A percentile compares a stretch with the other conserved stretches of the same genome.
phyloP scores from a whole-genome alignment of 2,113 vertebrate genomes.

The Engystomops pustulosus region DNA sequence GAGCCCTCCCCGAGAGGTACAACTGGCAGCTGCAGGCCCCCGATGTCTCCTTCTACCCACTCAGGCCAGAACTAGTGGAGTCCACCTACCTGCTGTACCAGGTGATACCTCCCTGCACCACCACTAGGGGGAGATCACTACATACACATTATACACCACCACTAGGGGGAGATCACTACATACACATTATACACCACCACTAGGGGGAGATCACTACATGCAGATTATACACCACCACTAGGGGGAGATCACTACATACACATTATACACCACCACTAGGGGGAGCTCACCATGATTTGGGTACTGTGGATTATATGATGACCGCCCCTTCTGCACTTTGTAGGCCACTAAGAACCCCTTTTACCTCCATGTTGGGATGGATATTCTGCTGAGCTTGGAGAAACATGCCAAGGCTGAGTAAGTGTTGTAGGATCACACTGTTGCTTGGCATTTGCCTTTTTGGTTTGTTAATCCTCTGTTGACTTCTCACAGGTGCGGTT shows the following conservation, averaged over 20 bases:
- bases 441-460: too few relatives aligned
- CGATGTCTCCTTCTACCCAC: slow-evolving; percentile 93
- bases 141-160: too few relatives aligned
- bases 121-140: too few relatives aligned
- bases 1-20: slow-evolving; percentile 94
- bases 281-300: too few relatives aligned
- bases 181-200: too few relatives aligned
- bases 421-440: slow-evolving; percentile 55
- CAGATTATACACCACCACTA: too few relatives aligned
- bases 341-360: slow-evolving; percentile 99
- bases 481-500: slow-evolving; percentile 85
- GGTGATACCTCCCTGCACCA: slow-evolving; percentile 70
- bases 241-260: too few relatives aligned
- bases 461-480: background rate
- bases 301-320: too few relatives aligned
- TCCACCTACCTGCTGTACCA: slow-evolving; percentile 97
- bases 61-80: slow-evolving; percentile 94
- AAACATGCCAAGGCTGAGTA: slow-evolving; percentile 95
- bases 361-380: slow-evolving; percentile 98
- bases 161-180: too few relatives aligned
- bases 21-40: slow-evolving; percentile 98
- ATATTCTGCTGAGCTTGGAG: slow-evolving; percentile 97
- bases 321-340: slow-evolving; percentile 23
- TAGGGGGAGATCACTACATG: too few relatives aligned
- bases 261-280: too few relatives aligned